Base-by-base conservation (phyloP, 2,888 invertebrate genomes). In the Ferrisia virgata region DNA sequence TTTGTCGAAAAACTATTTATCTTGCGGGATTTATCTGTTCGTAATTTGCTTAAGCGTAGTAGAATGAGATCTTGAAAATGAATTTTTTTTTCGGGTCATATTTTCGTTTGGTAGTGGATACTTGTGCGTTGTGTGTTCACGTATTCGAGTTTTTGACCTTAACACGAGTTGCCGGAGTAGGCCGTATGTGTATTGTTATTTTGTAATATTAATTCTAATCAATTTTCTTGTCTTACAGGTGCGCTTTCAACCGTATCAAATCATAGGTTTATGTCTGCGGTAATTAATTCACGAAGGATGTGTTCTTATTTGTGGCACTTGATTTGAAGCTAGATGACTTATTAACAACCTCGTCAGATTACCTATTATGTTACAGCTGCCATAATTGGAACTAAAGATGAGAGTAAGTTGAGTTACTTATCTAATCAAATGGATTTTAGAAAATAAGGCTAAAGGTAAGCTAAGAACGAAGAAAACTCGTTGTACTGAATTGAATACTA, bases 1-100 rank as follows among this genome's bases (percentile, higher is more conserved):
- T 72, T 72, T 72, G 72, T 72, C 33, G 72, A 72, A 72, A 72
- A 72, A 72, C 72, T 72, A 72, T 72, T 72, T 72, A 72, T 72
- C 72, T 72, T 72, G 33, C 31, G 72, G 72, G 72, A 33, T 72
- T 72, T 33, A 18, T 31, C 15, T 11, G 15, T 53, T 53, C 5
- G 72, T 22, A 25, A 2, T 31, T 33, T 69, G 22, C 9, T 31
- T 53, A 53, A 18, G 9, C 25, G 15, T 4, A 22, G 18, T 22
- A n/a, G 53, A 53, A 5, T 18, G 53, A 53, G 53, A 39, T 39
- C 22, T 53, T 43, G 43, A 13, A 43, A 15, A 47, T 18, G 18
- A 28, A 25, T 64, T 53, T 53, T 53, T 15, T 43, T 43, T 64
- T 64, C 11, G 58, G 58, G 58, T 64, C 58, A 28, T 64, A 64